phyloP scores from a whole-genome alignment of 2,888 invertebrate genomes.

The Ptilodon capucinus region DNA sequence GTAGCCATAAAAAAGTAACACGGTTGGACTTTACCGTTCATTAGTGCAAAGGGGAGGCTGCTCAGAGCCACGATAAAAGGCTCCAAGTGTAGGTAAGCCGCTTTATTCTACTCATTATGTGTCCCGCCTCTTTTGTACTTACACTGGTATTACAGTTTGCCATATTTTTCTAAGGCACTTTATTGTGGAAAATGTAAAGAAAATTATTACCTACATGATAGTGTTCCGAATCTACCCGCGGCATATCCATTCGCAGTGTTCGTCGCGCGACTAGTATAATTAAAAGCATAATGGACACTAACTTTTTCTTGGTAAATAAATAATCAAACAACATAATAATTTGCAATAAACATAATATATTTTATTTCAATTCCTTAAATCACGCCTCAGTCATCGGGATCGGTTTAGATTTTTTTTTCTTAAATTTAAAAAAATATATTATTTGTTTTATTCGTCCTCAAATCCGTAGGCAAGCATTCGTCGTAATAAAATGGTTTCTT shows the following conservation, averaged over 20 bases:
- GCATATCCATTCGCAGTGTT: too few relatives aligned
- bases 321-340: conserved; percentile 25
- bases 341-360: conserved; percentile 7
- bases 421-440: conserved; percentile 47
- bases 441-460: background rate
- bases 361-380: conserved; percentile 49
- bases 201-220: too few relatives aligned
- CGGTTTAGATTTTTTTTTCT: conserved; percentile 49
- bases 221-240: too few relatives aligned
- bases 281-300: too few relatives aligned
- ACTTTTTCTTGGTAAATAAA: too few relatives aligned
- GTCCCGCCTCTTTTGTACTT: conserved; percentile 12
- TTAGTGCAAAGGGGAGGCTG: conserved; percentile 36
- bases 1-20: conserved; percentile 53
- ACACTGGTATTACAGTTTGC: too few relatives aligned
- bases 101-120: conserved; percentile 43
- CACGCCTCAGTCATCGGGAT: conserved; percentile 63
- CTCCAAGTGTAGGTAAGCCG: conserved; percentile 38
- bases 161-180: too few relatives aligned
- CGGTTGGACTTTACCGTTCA: conserved; percentile 53
- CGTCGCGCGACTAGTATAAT: too few relatives aligned
- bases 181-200: too few relatives aligned
- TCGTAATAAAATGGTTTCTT: background rate
- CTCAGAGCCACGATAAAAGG: conserved; percentile 39
- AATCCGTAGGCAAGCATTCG: background rate